Conservation (phyloP, 2,888 invertebrate genomes). For the Phengaris arion region DNA sequence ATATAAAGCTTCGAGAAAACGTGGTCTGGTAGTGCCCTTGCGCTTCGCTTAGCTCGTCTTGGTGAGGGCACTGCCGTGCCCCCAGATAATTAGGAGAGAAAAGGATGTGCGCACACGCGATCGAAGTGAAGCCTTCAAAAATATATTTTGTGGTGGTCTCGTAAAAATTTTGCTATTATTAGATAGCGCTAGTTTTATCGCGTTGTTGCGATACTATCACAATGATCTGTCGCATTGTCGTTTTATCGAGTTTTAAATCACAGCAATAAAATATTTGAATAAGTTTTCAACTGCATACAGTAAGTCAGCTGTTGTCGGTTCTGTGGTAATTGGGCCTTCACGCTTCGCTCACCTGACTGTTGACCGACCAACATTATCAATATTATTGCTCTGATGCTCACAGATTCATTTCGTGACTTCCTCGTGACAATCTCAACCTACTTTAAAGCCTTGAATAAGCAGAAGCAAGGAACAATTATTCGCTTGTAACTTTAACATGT, state of each 20-base stretch:
- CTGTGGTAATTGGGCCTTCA: conserved; percentile 25
- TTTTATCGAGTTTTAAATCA: neutral
- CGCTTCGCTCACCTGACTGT: conserved; percentile 14
- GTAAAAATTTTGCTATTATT: too few species aligned
- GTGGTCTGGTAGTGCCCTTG: too few species aligned
- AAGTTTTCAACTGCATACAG: neutral
- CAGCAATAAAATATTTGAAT: neutral
- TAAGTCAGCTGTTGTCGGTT: neutral
- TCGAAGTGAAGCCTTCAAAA: too few species aligned
- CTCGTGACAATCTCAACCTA: neutral
- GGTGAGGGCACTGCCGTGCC: too few species aligned
- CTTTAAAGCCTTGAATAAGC: neutral
- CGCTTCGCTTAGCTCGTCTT: too few species aligned
- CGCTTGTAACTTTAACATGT: too few species aligned
- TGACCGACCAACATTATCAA: conserved; percentile 1
- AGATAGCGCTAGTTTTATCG: too few species aligned
- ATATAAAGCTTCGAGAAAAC: too few species aligned
- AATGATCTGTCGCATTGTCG: neutral
- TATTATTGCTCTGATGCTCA: neutral
- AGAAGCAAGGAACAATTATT: too few species aligned
- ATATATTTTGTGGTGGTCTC: too few species aligned
- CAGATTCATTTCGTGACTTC: conserved; percentile 2
- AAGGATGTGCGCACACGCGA: too few species aligned
- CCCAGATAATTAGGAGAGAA: too few species aligned
- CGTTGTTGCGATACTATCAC: neutral